Evolutionary conservation across 1,140 invertebrate genomes (phyloP), one percentile per base, ranked within the genome.

Genomic region (Mamestra configurata): DNA sequence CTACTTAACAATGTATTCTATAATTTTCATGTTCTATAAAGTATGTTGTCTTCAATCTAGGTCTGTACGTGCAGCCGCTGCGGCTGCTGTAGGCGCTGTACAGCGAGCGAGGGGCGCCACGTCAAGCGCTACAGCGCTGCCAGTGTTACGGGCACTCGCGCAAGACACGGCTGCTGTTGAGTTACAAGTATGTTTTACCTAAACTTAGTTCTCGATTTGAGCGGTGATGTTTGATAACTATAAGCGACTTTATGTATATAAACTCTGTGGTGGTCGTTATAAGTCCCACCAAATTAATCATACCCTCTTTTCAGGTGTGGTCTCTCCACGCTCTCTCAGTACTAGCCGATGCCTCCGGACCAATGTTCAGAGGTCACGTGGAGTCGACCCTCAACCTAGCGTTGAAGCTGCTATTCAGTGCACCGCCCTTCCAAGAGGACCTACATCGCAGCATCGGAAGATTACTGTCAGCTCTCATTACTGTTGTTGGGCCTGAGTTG

Each of bases 351-450:
- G 99, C 99, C 7, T 99, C 99, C 24, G 99, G 99, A 0, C 99
- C 99, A 31, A 99, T 99, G 98, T 99, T 99, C 95, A 96, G 99
- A 24, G 97, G 98, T 15, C 99, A 99, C 95, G 98, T 99, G 11
- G 99, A 99, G 90, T 98, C 98, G 0, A 98, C 98, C 0, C 95
- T 99, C 27, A 98, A 97, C 1, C 96, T 99, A 24, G 97, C 98
- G 27, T 94, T 99, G 24, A 99, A 99, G 89, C 95, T 99, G 55
- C 95, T 99, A 46, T 96, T 99, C 40, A 97, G 97, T 77, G 98
- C 99, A 11, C 98, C 99, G 13, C 97, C 98, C 40, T 97, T 98
- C 61, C 97, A 97, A 87, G 97, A 98, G 27, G 99, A 99, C 93
- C 97, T 99, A 10, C 98, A 99, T 90, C 85, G 93, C 15, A 98